These are phyloP conservation scores for Urophycis tenuis DNA, from an alignment of 2,797 vertebrate genomes.

Conservation along the genomic window DNA sequence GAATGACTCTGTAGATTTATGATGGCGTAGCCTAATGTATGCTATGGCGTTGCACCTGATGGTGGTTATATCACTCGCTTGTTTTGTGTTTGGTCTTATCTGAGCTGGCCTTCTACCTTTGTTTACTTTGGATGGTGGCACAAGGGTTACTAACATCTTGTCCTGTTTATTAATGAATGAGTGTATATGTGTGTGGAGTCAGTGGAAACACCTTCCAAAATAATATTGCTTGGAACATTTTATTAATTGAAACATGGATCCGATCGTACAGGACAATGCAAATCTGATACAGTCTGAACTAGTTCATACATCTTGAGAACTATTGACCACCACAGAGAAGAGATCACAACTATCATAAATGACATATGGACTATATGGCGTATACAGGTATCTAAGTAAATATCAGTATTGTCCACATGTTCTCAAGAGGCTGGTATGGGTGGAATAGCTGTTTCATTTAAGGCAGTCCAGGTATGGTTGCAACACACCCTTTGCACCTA, in stretches of 20 bases:
- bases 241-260: conserved; percentile 43
- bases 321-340: conserved; percentile 15
- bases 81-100: too few relatives aligned
- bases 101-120: too few relatives aligned
- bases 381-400: neutral
- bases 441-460: neutral
- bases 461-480: neutral
- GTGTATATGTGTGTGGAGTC: neutral
- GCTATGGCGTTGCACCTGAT: too few relatives aligned
- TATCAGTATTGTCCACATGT: neutral
- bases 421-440: conserved; percentile 50
- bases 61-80: too few relatives aligned
- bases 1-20: too few relatives aligned
- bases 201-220: conserved; percentile 11
- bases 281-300: conserved; percentile 15
- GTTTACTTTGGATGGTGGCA: too few relatives aligned
- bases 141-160: too few relatives aligned
- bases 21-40: too few relatives aligned
- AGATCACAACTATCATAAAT: neutral
- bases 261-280: neutral
- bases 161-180: too few relatives aligned
- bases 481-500: neutral
- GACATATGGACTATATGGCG: neutral
- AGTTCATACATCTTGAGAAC: conserved; percentile 37
- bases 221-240: conserved; percentile 38